phyloP scores from a whole-genome alignment of 2,113 vertebrate genomes.

The Thymallus thymallus region DNA sequence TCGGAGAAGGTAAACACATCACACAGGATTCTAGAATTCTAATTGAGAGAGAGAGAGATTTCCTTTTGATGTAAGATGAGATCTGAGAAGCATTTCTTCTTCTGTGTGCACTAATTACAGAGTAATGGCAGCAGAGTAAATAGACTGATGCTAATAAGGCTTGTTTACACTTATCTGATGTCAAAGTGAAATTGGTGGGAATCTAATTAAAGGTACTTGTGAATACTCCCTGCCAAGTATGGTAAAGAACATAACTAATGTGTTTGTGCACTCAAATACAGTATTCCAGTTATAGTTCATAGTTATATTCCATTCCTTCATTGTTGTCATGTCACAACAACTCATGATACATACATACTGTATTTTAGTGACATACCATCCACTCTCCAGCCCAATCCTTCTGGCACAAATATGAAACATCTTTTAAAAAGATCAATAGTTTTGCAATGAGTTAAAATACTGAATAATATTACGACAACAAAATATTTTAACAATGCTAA shows the following conservation, averaged over 20 bases:
- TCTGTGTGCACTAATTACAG: slow-evolving; percentile 65
- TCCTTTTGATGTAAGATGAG: slow-evolving; percentile 74
- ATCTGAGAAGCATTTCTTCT: slow-evolving; percentile 56
- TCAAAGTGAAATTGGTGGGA: slow-evolving; percentile 60
- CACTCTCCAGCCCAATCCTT: too few relatives aligned
- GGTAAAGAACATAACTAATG: slow-evolving; percentile 1
- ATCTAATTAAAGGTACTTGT: slow-evolving; percentile 52
- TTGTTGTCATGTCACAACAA: too few relatives aligned
- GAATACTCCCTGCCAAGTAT: slow-evolving; percentile 37
- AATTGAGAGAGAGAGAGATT: slow-evolving; percentile 62
- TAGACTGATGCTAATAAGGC: slow-evolving; percentile 72
- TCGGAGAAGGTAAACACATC: slow-evolving; percentile 66
- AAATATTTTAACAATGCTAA: too few relatives aligned
- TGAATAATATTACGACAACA: too few relatives aligned
- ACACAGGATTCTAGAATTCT: slow-evolving; percentile 50
- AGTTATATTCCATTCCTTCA: too few relatives aligned
- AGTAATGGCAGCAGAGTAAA: slow-evolving; percentile 64
- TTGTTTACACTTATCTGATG: slow-evolving; percentile 68
- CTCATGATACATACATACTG: too few relatives aligned
- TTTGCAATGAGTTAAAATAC: too few relatives aligned
- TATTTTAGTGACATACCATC: too few relatives aligned
- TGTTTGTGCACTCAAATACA: background rate
- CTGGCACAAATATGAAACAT: too few relatives aligned
- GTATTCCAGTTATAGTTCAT: too few relatives aligned
- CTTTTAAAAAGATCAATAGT: too few relatives aligned